Base-by-base conservation (phyloP, 2,888 invertebrate species). In the Chrysolina haemoptera region DNA sequence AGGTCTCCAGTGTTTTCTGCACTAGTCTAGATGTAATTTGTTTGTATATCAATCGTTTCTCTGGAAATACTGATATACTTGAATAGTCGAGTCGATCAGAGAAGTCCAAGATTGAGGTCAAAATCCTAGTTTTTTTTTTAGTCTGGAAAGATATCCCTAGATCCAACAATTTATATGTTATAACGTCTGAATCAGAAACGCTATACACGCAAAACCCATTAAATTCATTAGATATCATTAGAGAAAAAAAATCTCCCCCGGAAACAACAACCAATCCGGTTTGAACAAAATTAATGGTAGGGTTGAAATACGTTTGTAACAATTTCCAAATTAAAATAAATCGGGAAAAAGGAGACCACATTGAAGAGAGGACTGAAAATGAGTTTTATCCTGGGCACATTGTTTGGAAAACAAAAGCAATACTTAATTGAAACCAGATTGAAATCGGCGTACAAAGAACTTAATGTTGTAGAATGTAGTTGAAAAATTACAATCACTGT, bases 241-340 rank as follows among this genome's bases (percentile, higher is more conserved):
- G 71, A 55, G 55, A 70, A 70, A 63, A 70, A 62, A 75, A 41
- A 14, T 48, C 50, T 70, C 55, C 22, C 6, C 53, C 55, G 53
- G 62, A 76, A 78, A 75, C 73, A 68, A 73, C 71, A 70, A 64
- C 74, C 75, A 76, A 75, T 75, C 68, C 72, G 73, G 59, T 68
- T 74, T 73, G 75, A 76, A 75, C 73, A 74, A 75, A 79, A 79
- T 78, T 78, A 75, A 77, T 79, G 77, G 68, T 74, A 18, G 59
- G 68, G 16, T 62, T 65, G 76, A 77, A 79, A 75, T 71, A 70
- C 73, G 76, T 77, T 73, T 75, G 74, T 75, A 76, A 69, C 77
- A 75, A 79, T 77, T 78, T 75, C 73, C 74, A 78, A 79, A 79
- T 82, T 79, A 78, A 79, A 81, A 78, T 81, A 80, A 81, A 82